Conservation (phyloP, 2,888 invertebrate genomes). For the Caenorhabditis afra region DNA sequence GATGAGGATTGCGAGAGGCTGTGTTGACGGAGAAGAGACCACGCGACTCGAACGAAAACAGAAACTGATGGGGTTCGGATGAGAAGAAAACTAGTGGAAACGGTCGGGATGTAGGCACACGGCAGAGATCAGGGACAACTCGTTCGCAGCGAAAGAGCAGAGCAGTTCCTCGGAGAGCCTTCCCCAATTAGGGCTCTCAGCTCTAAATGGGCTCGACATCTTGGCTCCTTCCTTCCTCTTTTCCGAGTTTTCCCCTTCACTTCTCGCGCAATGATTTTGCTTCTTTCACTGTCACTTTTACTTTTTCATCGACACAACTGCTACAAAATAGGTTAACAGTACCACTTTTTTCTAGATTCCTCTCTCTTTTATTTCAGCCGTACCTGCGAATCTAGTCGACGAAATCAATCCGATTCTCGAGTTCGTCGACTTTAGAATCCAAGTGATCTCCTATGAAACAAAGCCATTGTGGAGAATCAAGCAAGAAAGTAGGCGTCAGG, state of each 20-base stretch:
- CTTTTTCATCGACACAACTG: neutral
- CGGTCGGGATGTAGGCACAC: neutral
- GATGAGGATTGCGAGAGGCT: neutral
- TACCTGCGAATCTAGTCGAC: constrained; percentile 40
- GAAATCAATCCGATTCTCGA: constrained; percentile 47
- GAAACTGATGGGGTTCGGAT: neutral
- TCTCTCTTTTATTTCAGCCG: constrained; percentile 12
- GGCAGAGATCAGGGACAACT: too few relatives aligned
- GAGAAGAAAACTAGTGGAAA: neutral
- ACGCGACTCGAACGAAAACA: neutral
- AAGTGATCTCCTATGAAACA: constrained; percentile 47
- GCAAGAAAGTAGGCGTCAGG: constrained; percentile 31
- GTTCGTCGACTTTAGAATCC: constrained; percentile 47
- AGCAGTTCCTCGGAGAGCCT: too few relatives aligned
- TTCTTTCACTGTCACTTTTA: neutral
- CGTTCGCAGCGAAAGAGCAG: too few relatives aligned
- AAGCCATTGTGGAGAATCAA: constrained; percentile 54
- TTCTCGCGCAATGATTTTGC: too few relatives aligned
- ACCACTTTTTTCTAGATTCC: neutral
- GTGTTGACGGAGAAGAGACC: neutral
- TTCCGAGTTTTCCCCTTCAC: neutral
- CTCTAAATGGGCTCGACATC: neutral
- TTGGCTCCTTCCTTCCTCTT: neutral
- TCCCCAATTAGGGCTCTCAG: neutral
- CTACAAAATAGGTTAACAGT: constrained; percentile 6